Evolutionary conservation across 1,140 invertebrate genomes (phyloP).

Genomic region (Drosophila bifasciata): DNA sequence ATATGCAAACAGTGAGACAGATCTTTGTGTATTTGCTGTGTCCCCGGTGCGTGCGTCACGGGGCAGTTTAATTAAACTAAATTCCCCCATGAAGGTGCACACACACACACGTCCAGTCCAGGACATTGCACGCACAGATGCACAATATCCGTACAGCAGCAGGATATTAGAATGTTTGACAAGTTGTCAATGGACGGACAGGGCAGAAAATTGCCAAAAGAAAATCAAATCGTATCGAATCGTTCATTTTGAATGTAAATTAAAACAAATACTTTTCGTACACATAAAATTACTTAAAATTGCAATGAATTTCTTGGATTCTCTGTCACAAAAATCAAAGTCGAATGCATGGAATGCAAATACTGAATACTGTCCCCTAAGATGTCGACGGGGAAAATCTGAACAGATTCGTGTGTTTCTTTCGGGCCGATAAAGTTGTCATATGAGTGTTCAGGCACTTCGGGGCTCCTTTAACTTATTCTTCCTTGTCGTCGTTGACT

Average conservation of each 20-base stretch:
- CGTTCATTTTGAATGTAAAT: constrained; percentile 60
- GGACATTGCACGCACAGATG: constrained; percentile 10
- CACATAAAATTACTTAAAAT: constrained; percentile 77
- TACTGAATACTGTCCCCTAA: background rate
- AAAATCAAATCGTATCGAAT: constrained; percentile 11
- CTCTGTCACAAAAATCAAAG: constrained; percentile 34
- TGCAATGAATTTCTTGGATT: constrained; percentile 16
- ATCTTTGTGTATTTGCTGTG: constrained; percentile 31
- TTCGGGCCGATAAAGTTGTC: constrained; percentile 65
- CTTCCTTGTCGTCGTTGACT: constrained; percentile 15
- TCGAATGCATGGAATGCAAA: constrained; percentile 10
- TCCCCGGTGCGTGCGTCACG: constrained; percentile 15
- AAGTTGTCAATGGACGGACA: constrained; percentile 56
- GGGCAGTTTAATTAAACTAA: constrained; percentile 69
- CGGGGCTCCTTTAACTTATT: constrained; percentile 14
- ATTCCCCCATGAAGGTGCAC: constrained; percentile 30
- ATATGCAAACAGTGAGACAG: constrained; percentile 51
- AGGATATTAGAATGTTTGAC: constrained; percentile 62
- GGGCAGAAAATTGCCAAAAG: constrained; percentile 38
- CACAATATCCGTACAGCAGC: background rate
- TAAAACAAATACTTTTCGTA: constrained; percentile 40
- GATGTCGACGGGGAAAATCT: constrained; percentile 31
- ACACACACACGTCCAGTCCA: constrained; percentile 3
- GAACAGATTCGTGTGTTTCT: constrained; percentile 31
- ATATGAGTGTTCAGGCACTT: constrained; percentile 38